Base-by-base conservation (phyloP, 2,888 invertebrate genomes). In the Adelphocoris suturalis region DNA sequence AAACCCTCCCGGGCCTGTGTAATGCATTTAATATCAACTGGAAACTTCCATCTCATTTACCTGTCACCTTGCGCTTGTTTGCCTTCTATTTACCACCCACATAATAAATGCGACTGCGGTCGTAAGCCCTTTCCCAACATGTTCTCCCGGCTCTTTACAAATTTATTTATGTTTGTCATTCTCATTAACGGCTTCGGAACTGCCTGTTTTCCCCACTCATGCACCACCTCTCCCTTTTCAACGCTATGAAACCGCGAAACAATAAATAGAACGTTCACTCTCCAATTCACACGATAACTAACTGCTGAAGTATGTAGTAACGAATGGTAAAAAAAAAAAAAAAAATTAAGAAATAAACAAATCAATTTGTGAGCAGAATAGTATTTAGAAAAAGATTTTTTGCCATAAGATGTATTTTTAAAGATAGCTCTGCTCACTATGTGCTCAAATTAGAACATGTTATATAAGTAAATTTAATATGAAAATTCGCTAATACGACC, bases 21-120 rank as follows among this genome's bases (percentile, higher is more conserved):
- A 68, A 37, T 86, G 47, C 57, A 52, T 68, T 61, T 89, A 87
- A 85, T 82, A 84, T 75, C 68, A 46, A 37, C 90, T 90, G 55
- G 85, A 82, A 76, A 23, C 84, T 75, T 78, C 78, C 47, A 78
- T 78, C 78, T 78, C 78, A 78, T 78, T 78, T 78, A 78, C 78
- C 78, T 78, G 78, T 78, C 78, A 78, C 78, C 78, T 78, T 47
- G 46, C 46, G 46, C 47, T 78, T 78, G 78, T 78, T 78, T 78
- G 78, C 78, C 78, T 78, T 78, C 78, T 46, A 78, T 78, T 78
- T 78, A 78, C 78, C 47, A 11, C 78, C 46, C 37, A 46, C 68
- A 19, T 68, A 68, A 68, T 68, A 68, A 68, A 68, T 68, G 68
- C 27, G 68, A 23, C 19, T 68, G 68, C 23, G 27, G 68, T 68